Conservation (phyloP, 2,113 vertebrate species). For the Campylomormyrus numenius region DNA sequence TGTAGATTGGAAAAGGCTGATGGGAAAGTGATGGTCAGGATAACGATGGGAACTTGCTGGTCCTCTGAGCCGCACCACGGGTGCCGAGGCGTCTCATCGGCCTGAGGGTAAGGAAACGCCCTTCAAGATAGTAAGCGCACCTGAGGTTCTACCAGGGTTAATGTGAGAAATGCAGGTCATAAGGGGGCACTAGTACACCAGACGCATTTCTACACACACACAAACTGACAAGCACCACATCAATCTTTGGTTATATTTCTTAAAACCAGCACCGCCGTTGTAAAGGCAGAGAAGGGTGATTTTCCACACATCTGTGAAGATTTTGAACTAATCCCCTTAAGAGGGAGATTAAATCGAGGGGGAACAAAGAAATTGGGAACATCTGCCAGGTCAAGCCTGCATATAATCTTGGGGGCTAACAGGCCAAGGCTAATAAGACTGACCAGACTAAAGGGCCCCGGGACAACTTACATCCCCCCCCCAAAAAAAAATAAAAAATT, state of each 20-base stretch:
- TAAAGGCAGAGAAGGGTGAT: background rate
- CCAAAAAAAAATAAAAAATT: too few species aligned
- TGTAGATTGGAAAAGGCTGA: background rate
- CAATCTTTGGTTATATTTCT: background rate
- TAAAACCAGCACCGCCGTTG: background rate
- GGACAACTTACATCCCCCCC: background rate
- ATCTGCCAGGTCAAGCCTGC: conserved; percentile 15
- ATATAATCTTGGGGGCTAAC: conserved; percentile 12
- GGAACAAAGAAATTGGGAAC: conserved; percentile 1
- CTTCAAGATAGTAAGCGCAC: background rate
- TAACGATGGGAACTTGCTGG: background rate
- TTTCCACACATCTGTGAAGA: background rate
- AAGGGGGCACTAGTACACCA: background rate
- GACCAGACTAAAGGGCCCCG: background rate
- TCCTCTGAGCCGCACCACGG: background rate
- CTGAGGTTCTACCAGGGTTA: background rate
- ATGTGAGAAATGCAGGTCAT: background rate
- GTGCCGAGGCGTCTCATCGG: background rate
- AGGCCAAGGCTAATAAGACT: background rate
- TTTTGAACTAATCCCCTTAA: background rate
- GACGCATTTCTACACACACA: background rate
- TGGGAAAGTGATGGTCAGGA: background rate
- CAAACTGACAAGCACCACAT: background rate
- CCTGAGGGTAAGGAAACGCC: background rate
- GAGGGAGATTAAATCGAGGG: background rate